These are phyloP conservation scores for Plagodis pulveraria DNA, from an alignment of 2,888 invertebrate species.

Conservation along the genomic window DNA sequence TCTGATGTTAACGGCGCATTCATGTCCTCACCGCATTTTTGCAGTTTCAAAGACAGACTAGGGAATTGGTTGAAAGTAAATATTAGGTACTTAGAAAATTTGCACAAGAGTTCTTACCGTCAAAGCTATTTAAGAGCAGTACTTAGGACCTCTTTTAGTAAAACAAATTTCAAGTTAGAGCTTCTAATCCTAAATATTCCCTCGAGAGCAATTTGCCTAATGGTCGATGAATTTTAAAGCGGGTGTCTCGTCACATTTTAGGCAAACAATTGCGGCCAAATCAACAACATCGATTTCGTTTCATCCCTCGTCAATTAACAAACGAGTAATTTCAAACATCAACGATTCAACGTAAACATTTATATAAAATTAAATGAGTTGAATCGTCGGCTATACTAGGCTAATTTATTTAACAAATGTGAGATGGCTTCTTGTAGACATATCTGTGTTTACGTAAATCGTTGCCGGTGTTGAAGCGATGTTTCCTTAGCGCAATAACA, in stretches of 20 bases:
- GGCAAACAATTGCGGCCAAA: conserved; percentile 30
- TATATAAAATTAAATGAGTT: conserved; percentile 10
- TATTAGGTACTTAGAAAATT: conserved; percentile 20
- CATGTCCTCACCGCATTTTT: conserved; percentile 33
- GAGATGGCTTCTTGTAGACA: conserved; percentile 3
- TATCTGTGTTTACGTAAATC: conserved; percentile 27
- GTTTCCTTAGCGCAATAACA: conserved; percentile 72
- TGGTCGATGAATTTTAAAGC: conserved; percentile 29
- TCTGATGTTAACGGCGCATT: conserved; percentile 29
- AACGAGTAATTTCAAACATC: conserved; percentile 31
- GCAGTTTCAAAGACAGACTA: conserved; percentile 22
- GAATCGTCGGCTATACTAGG: conserved; percentile 3
- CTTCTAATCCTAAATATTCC: conserved; percentile 20
- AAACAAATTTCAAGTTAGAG: conserved; percentile 9
- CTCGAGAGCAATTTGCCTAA: conserved; percentile 28
- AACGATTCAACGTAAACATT: conserved; percentile 24
- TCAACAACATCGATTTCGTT: conserved; percentile 37
- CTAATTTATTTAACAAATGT: conserved; percentile 8
- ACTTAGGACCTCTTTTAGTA: conserved; percentile 6
- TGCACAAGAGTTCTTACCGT: conserved; percentile 4
- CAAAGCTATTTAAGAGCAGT: conserved; percentile 3
- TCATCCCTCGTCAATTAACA: conserved; percentile 38
- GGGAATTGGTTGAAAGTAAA: conserved; percentile 28
- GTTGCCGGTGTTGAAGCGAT: conserved; percentile 42
- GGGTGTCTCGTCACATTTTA: conserved; percentile 32